These are phyloP conservation scores for Falco concolor DNA, from an alignment of 2,797 vertebrate genomes.

Conservation along the genomic window DNA sequence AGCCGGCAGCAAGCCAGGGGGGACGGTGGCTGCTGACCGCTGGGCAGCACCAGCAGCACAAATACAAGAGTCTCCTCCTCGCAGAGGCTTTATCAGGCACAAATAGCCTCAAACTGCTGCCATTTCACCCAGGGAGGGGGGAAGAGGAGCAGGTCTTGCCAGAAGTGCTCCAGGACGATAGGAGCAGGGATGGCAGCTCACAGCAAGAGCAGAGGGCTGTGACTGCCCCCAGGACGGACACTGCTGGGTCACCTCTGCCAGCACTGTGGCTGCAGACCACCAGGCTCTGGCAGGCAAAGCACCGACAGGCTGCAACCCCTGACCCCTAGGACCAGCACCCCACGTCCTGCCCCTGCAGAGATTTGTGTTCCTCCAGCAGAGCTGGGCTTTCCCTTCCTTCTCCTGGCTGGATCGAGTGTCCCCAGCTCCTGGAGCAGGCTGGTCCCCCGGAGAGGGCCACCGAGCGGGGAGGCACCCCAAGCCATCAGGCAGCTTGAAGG, in stretches of 20 bases:
- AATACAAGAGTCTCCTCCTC: background rate
- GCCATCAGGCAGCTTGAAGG: background rate
- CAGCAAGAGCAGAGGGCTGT: background rate
- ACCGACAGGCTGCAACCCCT: accelerated
- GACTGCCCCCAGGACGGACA: background rate
- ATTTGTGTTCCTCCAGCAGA: background rate
- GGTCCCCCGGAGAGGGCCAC: background rate
- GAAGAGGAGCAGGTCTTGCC: background rate
- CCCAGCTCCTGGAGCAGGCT: background rate
- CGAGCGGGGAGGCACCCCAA: background rate
- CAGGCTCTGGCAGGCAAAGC: background rate
- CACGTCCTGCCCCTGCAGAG: accelerated
- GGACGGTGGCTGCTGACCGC: background rate
- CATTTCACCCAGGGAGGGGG: background rate
- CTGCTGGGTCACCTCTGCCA: background rate
- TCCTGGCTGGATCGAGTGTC: background rate
- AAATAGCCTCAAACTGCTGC: background rate
- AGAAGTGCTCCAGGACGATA: background rate
- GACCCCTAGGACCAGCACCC: accelerated
- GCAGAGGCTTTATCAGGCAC: background rate
- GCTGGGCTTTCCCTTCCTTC: background rate
- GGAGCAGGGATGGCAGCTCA: background rate
- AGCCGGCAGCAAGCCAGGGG: background rate
- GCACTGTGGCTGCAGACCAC: background rate
- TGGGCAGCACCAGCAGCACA: background rate